Evolutionary conservation across 2,797 vertebrate species (phyloP), one percentile per base, ranked within the genome.

Genomic region (Poecilia gillii): DNA sequence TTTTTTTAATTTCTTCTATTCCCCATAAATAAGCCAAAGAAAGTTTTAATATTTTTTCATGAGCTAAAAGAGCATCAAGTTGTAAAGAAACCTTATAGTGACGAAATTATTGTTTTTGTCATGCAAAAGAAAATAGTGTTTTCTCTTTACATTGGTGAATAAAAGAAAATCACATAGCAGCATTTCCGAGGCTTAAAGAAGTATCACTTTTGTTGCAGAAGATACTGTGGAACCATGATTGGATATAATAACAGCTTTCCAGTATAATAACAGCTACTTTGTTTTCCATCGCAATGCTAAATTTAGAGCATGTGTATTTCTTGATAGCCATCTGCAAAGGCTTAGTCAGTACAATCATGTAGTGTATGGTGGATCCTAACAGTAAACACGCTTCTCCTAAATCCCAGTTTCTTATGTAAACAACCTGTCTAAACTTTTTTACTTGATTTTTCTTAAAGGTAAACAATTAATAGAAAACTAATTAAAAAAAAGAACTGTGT

Each of bases 261-360:
- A 36, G 62, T 68, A 41, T 68, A 41, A 41, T 68, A 41, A 68
- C 64, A 68, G 64, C 20, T 68, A 41, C 64, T 66, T 36, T 68
- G 36, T 68, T 25, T 36, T 23, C 16, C 13, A 23, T 66, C 18
- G 18, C 62, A 66, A 66, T 66, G 33, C 62, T 68, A 68, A 41
- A 68, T 41, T 68, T 68, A 25, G 36, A 68, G 64, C 64, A 23
- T 25, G 20, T 16, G 18, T 68, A 41, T 68, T 68, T 68, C 64
- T 41, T 25, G 36, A 36, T 4, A 64, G 62, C 14, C 33, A 64
- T 68, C 36, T 41, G 36, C 20, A 23, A 41, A 36, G 33, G 4
- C 62, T 68, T 41, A 41, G 16, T 20, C 62, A 39, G 36, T 68
- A 20, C 1, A 41, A 36, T 41, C 64, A 25, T 41, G 8, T 25